Evolutionary conservation across 2,888 invertebrate species (phyloP).

Genomic region (Sminthurides aquaticus): DNA sequence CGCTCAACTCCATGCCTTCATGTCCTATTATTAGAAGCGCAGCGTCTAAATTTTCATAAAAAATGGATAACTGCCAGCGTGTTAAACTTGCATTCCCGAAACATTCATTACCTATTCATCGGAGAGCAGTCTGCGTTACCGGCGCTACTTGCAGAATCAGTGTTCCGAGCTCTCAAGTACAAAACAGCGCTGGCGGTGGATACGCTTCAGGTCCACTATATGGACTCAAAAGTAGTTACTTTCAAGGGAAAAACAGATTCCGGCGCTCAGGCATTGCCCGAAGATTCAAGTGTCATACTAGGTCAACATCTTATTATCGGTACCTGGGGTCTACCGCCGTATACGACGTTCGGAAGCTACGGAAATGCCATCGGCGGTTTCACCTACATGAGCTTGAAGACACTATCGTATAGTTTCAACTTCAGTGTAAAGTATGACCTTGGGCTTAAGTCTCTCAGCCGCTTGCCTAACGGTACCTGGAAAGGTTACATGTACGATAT

Average conservation of each 20-base stretch:
- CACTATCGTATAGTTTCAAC: neutral
- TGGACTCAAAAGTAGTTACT: neutral
- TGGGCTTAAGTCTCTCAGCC: neutral
- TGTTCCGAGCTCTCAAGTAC: neutral
- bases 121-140: neutral
- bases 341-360: neutral
- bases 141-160: neutral
- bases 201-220: neutral
- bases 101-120: neutral
- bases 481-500: conserved; percentile 9
- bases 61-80: neutral
- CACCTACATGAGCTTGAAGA: neutral
- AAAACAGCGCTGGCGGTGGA: neutral
- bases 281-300: neutral
- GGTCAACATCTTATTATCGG: neutral
- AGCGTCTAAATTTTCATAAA: neutral
- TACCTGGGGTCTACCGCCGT: neutral
- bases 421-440: neutral
- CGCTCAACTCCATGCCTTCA: neutral
- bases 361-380: neutral
- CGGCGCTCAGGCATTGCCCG: neutral
- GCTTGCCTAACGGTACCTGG: conserved; percentile 11
- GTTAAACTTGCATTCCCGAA: neutral
- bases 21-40: neutral
- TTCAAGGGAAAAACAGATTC: neutral